These are phyloP conservation scores for Bradypodion ventrale DNA, from an alignment of 2,797 vertebrate genomes.

Conservation along the genomic window DNA sequence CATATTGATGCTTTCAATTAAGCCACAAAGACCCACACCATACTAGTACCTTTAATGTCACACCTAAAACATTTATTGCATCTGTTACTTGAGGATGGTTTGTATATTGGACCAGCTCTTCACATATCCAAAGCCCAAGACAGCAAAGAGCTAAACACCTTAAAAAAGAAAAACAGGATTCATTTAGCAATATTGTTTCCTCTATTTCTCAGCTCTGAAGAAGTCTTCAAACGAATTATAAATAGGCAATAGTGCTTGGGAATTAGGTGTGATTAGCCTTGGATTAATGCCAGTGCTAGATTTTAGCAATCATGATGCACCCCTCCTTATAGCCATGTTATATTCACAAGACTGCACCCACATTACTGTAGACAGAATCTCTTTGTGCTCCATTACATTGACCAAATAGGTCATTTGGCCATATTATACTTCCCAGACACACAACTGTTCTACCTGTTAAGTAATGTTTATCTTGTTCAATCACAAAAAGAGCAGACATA, in stretches of 20 bases:
- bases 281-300: neutral
- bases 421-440: neutral
- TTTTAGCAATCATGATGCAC: neutral
- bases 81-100: conserved; percentile 90
- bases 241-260: neutral
- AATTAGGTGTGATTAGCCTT: neutral
- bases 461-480: neutral
- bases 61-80: conserved; percentile 93
- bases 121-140: conserved; percentile 94
- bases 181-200: conserved; percentile 6
- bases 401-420: neutral
- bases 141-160: conserved; percentile 94
- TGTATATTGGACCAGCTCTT: conserved; percentile 88
- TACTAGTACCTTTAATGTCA: conserved; percentile 92
- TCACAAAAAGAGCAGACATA: neutral
- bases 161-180: conserved; percentile 20
- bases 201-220: neutral
- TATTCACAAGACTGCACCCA: neutral
- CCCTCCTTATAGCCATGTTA: neutral
- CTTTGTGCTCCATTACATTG: neutral
- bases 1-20: neutral
- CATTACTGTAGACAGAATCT: neutral
- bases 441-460: neutral
- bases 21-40: neutral
- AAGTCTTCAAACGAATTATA: conserved; percentile 2